phyloP scores from a whole-genome alignment of 2,888 invertebrate genomes.

The Beris chalybata region DNA sequence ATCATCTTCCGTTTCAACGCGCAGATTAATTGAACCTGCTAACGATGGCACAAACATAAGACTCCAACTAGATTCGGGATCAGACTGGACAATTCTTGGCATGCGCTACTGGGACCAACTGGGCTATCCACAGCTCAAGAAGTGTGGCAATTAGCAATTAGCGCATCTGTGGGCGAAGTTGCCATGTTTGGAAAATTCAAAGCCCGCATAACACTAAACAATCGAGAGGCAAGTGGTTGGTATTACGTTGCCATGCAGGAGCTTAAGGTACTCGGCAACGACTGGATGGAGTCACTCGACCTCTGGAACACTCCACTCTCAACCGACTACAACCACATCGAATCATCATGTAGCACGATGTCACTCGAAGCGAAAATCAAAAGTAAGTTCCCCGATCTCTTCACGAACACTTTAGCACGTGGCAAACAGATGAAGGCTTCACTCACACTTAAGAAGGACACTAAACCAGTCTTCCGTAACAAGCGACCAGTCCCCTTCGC shows the following conservation, averaged over 20 bases:
- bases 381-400: constrained; percentile 6
- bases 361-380: constrained; percentile 8
- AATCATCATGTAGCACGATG: neutral
- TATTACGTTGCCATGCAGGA: neutral
- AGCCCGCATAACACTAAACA: constrained; percentile 1
- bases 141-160: neutral
- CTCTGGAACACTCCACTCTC: constrained; percentile 7
- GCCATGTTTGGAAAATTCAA: neutral
- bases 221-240: constrained; percentile 10
- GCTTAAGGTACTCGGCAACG: neutral
- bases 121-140: constrained; percentile 14
- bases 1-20: neutral
- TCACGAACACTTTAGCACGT: neutral
- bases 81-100: constrained; percentile 10
- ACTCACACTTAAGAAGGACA: constrained; percentile 5
- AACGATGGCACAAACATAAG: neutral
- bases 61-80: constrained; percentile 8
- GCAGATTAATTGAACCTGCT: neutral
- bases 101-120: constrained; percentile 10
- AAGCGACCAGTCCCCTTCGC: constrained; percentile 5
- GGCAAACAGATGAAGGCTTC: constrained; percentile 1
- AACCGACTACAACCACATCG: constrained; percentile 8
- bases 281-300: neutral
- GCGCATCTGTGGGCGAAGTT: constrained; percentile 21
- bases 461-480: neutral